Base-by-base conservation (phyloP, 2,113 vertebrate species). In the Scartelaos histophorus region DNA sequence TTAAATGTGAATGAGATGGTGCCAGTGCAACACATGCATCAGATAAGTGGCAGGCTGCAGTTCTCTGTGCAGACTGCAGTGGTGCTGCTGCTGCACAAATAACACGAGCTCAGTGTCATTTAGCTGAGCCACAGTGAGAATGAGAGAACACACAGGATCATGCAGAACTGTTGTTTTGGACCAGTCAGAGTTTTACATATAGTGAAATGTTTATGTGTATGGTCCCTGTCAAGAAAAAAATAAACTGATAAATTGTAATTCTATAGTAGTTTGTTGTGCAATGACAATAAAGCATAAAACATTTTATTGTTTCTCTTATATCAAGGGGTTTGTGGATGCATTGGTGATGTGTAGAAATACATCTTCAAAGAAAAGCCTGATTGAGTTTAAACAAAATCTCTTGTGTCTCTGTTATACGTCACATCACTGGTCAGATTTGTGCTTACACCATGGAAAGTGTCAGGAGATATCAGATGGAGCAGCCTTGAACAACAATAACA, bases 11-110 rank as follows among this genome's bases (percentile, higher is more conserved):
- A 66, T 21, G 45, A 47, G 65, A 75, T 19, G 45, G 25, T 57
- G 70, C 22, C 19, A 56, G 66, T 67, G 51, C 15, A 75, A 73
- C 5, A 17, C 34, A 22, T 13, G 56, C 68, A 65, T 34, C 54
- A 79, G 51, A 72, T 34, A 57, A 35, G 60, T 1, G 43, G 47
- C 70, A 75, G 34, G 17, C 74, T 91, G 91, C 85, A 90, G 84
- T 91, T 85, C 87, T 83, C 80, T 11, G 68, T 76, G 73, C 68
- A 68, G 68, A 87, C 91, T 82, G 87, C 91, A 88, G 89, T 72
- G 89, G 88, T 87, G 91, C 87, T 92, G 88, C 84, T 90, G 89
- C 86, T 85, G 86, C 69, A 91, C 73, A 78, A 84, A 87, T 88
- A 74, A 73, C 34, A 22, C 21, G 67, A 79, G 71, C n/a, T 16